Conservation (phyloP, 2,113 vertebrate species). For the Aspidoscelis tigris region DNA sequence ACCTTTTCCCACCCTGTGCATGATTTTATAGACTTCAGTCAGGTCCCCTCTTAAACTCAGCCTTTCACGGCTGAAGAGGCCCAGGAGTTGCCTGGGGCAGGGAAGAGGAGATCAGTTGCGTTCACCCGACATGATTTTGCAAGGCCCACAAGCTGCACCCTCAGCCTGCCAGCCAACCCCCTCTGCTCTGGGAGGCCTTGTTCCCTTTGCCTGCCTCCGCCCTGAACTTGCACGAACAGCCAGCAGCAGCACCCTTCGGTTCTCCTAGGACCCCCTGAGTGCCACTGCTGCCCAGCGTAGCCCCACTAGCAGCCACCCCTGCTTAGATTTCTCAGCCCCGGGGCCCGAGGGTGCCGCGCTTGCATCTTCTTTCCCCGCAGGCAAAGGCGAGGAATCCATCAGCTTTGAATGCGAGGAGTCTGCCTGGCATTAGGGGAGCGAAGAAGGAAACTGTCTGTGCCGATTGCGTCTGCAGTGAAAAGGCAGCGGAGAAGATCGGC, state of each 20-base stretch:
- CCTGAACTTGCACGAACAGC: neutral
- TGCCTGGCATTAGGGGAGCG: slow-evolving; percentile 51
- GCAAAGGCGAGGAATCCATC: slow-evolving; percentile 31
- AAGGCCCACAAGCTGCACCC: neutral
- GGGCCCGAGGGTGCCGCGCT: accelerated
- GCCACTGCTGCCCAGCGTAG: neutral
- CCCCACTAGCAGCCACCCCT: neutral
- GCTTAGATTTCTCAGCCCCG: neutral
- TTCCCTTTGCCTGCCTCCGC: neutral
- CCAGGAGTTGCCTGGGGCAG: too few relatives aligned
- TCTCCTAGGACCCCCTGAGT: neutral
- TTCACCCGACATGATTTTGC: neutral
- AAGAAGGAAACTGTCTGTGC: slow-evolving; percentile 60
- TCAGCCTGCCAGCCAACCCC: too few relatives aligned
- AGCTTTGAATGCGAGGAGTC: slow-evolving; percentile 35
- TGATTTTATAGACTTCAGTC: too few relatives aligned
- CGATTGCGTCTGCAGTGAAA: slow-evolving; percentile 63
- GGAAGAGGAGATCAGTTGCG: neutral
- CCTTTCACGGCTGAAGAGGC: too few relatives aligned
- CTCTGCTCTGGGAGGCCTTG: too few relatives aligned
- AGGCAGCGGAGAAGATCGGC: slow-evolving; percentile 50
- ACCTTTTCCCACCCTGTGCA: too few relatives aligned
- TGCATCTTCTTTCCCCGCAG: slow-evolving; percentile 38
- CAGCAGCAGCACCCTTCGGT: too few relatives aligned
- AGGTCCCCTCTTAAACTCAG: too few relatives aligned